Conservation (phyloP, 2,888 invertebrate genomes). For the Pinctada fucata region DNA sequence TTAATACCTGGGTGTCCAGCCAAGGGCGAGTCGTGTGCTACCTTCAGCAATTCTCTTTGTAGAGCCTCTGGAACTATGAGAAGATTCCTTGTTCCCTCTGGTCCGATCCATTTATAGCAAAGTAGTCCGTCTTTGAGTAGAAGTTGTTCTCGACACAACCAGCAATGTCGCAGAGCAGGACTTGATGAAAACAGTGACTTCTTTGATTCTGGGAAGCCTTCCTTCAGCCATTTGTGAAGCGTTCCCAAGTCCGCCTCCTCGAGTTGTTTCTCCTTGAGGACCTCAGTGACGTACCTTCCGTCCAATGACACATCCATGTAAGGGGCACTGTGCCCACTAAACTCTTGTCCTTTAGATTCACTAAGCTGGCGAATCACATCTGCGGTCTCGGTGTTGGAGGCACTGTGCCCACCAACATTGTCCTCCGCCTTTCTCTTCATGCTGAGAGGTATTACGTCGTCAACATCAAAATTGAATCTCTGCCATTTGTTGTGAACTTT, state of each 20-base stretch:
- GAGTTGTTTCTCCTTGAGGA: constrained; percentile 4
- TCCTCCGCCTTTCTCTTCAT: neutral
- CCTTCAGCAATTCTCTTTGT: neutral
- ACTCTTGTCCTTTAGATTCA: neutral
- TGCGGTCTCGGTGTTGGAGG: neutral
- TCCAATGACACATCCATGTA: neutral
- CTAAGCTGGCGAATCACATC: neutral
- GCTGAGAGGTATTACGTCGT: constrained; percentile 5
- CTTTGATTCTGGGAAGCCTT: neutral
- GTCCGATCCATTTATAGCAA: constrained; percentile 1
- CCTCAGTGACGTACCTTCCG: too few species aligned
- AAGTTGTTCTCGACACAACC: neutral
- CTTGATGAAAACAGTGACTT: neutral
- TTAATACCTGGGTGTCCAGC: constrained; percentile 12
- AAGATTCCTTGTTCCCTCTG: neutral
- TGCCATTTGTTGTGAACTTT: constrained; percentile 1
- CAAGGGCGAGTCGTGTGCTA: neutral
- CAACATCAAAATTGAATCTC: constrained; percentile 5
- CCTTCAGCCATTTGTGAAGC: neutral
- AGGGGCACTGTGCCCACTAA: neutral
- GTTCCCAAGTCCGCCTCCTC: neutral
- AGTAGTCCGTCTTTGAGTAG: neutral
- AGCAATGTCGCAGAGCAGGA: constrained; percentile 8
- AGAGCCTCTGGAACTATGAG: neutral
- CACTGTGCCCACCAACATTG: neutral